These are phyloP conservation scores for Mantis religiosa DNA, from an alignment of 2,888 invertebrate genomes.

Conservation along the genomic window DNA sequence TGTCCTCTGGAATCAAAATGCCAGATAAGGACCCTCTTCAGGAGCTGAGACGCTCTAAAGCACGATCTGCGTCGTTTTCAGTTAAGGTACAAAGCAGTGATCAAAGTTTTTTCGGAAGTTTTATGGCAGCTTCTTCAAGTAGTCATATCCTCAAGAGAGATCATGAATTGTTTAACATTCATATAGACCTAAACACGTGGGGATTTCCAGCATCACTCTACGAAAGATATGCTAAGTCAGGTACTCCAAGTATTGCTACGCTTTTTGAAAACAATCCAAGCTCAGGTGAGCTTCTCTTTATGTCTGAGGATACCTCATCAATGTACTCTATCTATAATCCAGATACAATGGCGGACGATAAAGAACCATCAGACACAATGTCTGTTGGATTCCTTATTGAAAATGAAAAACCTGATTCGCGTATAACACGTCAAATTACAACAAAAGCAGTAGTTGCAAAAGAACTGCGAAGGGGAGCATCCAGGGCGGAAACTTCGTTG, in stretches of 20 bases:
- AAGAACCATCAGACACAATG: background rate
- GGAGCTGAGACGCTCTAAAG: background rate
- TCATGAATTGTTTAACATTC: background rate
- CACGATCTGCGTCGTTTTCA: background rate
- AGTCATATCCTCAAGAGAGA: background rate
- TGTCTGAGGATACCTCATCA: background rate
- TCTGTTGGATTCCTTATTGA: background rate
- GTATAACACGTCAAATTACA: too few relatives aligned
- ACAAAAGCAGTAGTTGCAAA: too few relatives aligned
- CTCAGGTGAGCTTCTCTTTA: background rate
- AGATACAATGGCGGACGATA: background rate
- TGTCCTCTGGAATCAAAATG: background rate
- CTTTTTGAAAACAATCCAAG: background rate
- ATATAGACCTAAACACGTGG: background rate
- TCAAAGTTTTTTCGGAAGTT: background rate
- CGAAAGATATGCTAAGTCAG: background rate
- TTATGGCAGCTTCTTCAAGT: background rate
- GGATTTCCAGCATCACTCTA: background rate
- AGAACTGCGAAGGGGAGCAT: too few relatives aligned
- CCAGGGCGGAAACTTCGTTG: too few relatives aligned
- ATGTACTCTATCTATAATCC: background rate
- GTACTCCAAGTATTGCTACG: background rate
- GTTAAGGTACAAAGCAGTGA: background rate
- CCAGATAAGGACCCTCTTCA: background rate
- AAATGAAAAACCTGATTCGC: background rate